Evolutionary conservation across 1,140 invertebrate species (phyloP), one percentile per base, ranked within the genome.

Genomic region (Episyrphus balteatus): DNA sequence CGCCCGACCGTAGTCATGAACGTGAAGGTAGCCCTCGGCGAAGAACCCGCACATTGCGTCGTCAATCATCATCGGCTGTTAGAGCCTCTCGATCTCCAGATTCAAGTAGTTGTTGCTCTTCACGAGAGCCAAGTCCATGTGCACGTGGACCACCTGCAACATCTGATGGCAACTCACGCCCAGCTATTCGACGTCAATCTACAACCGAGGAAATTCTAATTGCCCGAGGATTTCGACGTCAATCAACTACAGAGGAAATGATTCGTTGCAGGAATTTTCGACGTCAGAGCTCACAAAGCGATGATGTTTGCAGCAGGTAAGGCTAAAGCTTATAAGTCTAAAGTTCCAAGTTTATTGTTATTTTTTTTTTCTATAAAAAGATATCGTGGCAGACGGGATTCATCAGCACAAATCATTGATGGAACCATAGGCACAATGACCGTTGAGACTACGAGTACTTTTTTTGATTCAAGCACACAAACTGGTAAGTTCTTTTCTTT

Each of bases 401-500:
- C 88, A 2, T 83, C 83, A 12, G 87, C 88, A 1, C 89, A 92
- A 70, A 92, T 92, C 55, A 84, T 85, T 18, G 88, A 92, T 58
- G 89, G 89, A 6, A 92, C 88, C n/a, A 81, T 92, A 46, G 87
- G 84, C 8, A 87, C 88, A 13, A 92, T 92, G 89, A 91, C 88
- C 1, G 86, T 92, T 5, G 88, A 92, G 65, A 92, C 88, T 1
- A 88, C 88, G 1, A 89, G 86, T 62, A 90, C 88, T 1, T 88
- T 91, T 67, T 93, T 91, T 61, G 89, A 93, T 70, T 90, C 86
- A 48, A 90, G 87, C 64, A 92, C 89, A 5, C 88, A 92, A 71
- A 92, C 89, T 70, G 88, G 89, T 92, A 67, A 83, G 83, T 73
- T 18, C 30, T 26, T 15, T 40, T n/a, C 33, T 34, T 34, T 34